Base-by-base conservation (phyloP, 1,140 invertebrate species). In the Ctenoplectra terminalis region DNA sequence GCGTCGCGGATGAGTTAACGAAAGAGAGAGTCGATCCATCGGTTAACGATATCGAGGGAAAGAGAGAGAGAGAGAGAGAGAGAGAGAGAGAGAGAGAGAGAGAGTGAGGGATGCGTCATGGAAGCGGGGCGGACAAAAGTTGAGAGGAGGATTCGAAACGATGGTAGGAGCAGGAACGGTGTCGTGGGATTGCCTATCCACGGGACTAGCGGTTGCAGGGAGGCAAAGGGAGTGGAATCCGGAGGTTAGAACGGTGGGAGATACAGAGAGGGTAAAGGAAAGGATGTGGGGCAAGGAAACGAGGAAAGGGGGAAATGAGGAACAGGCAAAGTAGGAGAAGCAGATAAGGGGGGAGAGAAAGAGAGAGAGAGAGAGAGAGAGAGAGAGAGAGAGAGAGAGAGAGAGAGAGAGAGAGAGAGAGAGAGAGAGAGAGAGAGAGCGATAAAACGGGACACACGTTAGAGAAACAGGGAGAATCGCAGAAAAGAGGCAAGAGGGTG, bases 401-500 rank as follows among this genome's bases (percentile, higher is more conserved):
- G 26, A 67, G 46, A 50, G 71, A 67, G 50, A 43, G 26, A 67
- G 52, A 48, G 71, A 76, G 61, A n/a, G 48, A 63, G 60, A 63
- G 56, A 40, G n/a, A n/a, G n/a, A n/a, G n/a, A n/a, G n/a, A n/a
- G n/a, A n/a, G n/a, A n/a, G n/a, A n/a, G n/a, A n/a, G n/a, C n/a
- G n/a, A n/a, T n/a, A n/a, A n/a, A n/a, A n/a, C n/a, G n/a, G n/a
- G n/a, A n/a, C n/a, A n/a, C n/a, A 34, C 34, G 60, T 60, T 48
- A 40, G 61, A 79, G 54, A 56, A 74, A 58, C 54, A 37, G 73
- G 73, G 79, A 72, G 84, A 84, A 84, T 81, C 73, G 83, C 83
- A 81, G 78, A 89, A 87, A 88, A 90, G 82, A 88, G 87, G 87
- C 70, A 88, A 87, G 81, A 90, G 87, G 87, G 79, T 87, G 75